phyloP scores from a whole-genome alignment of 2,113 vertebrate genomes.

The Gracilinanus agilis region DNA sequence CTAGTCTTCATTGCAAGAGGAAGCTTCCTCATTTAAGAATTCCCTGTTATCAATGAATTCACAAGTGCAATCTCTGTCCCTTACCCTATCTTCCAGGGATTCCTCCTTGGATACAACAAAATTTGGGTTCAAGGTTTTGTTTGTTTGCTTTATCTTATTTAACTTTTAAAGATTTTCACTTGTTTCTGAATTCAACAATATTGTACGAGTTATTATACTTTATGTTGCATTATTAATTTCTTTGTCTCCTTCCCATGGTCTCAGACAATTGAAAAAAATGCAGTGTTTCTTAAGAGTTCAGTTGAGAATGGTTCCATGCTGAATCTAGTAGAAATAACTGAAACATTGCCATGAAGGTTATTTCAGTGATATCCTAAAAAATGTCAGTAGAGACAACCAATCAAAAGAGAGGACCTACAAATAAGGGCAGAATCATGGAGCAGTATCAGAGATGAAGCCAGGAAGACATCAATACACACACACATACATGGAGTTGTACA shows the following conservation, averaged over 20 bases:
- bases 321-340: background rate
- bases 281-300: background rate
- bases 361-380: background rate
- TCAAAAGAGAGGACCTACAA: background rate
- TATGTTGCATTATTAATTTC: background rate
- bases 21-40: background rate
- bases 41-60: background rate
- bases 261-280: background rate
- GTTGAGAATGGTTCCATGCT: background rate
- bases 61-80: background rate
- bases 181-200: background rate
- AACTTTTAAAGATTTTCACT: background rate
- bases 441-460: background rate
- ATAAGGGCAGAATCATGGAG: background rate
- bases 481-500: fast-evolving
- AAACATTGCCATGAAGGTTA: background rate
- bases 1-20: background rate
- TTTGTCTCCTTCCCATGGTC: background rate
- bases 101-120: background rate
- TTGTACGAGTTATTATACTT: background rate
- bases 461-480: background rate
- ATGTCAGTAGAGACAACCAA: background rate
- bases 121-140: background rate
- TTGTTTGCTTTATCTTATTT: background rate
- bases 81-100: background rate